phyloP scores from a whole-genome alignment of 2,797 vertebrate species.

The Cyclura pinguis region DNA sequence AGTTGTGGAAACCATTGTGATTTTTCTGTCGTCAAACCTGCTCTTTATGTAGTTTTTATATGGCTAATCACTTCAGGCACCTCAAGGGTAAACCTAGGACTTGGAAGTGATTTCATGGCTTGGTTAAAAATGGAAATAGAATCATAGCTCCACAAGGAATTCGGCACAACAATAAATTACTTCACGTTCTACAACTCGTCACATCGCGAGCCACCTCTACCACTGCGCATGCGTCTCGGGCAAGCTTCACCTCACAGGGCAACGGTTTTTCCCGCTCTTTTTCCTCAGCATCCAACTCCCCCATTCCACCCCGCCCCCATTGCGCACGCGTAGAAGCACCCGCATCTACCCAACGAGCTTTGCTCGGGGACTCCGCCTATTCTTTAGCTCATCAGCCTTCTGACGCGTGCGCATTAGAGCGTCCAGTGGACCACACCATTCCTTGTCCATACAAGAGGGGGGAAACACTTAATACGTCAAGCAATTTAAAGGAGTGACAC shows the following conservation, averaged over 20 bases:
- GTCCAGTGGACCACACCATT: neutral
- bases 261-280: constrained; percentile 24
- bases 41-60: too few species aligned
- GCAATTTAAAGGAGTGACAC: too few species aligned
- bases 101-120: too few species aligned
- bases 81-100: neutral
- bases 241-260: accelerated
- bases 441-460: too few species aligned
- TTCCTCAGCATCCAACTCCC: too few species aligned
- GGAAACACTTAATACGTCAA: neutral
- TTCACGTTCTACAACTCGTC: neutral
- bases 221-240: neutral
- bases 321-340: neutral
- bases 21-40: too few species aligned
- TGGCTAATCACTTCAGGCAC: neutral
- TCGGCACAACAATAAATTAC: too few species aligned
- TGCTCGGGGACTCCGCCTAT: accelerated
- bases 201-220: neutral
- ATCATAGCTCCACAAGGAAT: neutral
- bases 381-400: too few species aligned
- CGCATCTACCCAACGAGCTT: accelerated
- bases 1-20: too few species aligned
- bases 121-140: neutral
- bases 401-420: neutral
- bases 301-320: neutral